Evolutionary conservation across 2,113 vertebrate species (phyloP), one percentile per base, ranked within the genome.

Genomic region (Chaetodon auriga): DNA sequence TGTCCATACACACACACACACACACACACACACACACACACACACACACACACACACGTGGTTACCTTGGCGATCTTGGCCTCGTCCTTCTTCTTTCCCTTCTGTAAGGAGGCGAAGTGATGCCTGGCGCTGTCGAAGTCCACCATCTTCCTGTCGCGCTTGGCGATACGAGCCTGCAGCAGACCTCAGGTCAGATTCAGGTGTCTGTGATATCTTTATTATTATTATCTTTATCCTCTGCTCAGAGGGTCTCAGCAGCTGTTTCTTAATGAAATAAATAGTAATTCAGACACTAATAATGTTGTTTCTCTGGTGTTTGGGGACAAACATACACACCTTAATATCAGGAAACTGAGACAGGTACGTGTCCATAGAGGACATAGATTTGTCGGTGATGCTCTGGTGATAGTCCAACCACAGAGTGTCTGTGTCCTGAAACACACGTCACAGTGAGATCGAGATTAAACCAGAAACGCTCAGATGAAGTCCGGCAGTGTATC

Each of bases 61-160:
- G 62, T 86, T 94, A 99, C 98, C 97, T 99, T 99, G 68, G 98
- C 97, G 0, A 99, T 98, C 95, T 99, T 99, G 89, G 96, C 96
- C 85, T 99, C 98, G 2, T 99, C 98, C 92, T 99, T 99, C 96
- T 99, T 99, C 93, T 99, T 99, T 25, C 97, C 97, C 0, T 97
- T 98, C 91, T 99, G 98, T 75, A 99, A 94, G 68, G 98, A 97
- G 93, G 96, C 94, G 5, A 97, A 98, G 86, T 99, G 98, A 91
- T 99, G 98, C 80, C 98, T 95, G 76, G 98, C 98, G 41, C 98
- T 99, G 95, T 99, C 98, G 0, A 96, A 99, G 93, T 99, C 98
- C 90, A 99, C 97, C 85, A 99, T 94, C 92, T 99, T 99, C 92
- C 98, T 96, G 54, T 98, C 98, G 0, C 98, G 96, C 92, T 99